Conservation (phyloP, 2,113 vertebrate species). For the Psettodes erumei region DNA sequence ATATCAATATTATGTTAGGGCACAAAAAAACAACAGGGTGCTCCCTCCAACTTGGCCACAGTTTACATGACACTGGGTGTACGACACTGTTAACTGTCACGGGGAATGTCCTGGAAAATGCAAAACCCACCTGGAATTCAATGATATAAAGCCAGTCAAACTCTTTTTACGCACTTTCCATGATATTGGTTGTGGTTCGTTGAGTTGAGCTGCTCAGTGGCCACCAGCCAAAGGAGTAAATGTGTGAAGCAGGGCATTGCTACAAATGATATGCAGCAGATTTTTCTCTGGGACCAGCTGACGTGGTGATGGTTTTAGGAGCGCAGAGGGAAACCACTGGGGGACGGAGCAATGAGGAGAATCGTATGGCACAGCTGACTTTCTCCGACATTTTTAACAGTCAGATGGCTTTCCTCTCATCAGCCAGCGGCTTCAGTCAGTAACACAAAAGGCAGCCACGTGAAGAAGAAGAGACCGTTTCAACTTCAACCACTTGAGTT, state of each 20-base stretch:
- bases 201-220: not conserved
- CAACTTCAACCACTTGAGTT: conserved; percentile 39
- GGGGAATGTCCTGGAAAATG: conserved; percentile 50
- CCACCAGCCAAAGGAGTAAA: conserved; percentile 1
- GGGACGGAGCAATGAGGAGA: conserved; percentile 37
- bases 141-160: not conserved
- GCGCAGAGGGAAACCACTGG: conserved; percentile 18
- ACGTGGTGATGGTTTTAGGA: no score
- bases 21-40: conserved; percentile 40
- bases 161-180: not conserved
- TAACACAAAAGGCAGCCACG: conserved; percentile 70
- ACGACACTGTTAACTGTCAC: conserved; percentile 26
- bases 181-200: not conserved
- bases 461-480: conserved; percentile 52
- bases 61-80: conserved; percentile 31
- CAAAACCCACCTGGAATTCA: conserved; percentile 32
- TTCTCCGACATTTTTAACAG: conserved; percentile 18
- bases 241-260: not conserved
- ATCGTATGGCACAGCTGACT: conserved; percentile 61
- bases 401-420: conserved; percentile 28
- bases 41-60: conserved; percentile 25
- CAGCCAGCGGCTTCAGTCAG: conserved; percentile 51
- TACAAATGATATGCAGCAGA: conserved; percentile 6
- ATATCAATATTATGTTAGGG: conserved; percentile 62
- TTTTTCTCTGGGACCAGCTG: not conserved